Evolutionary conservation across 2,113 vertebrate species (phyloP).

Genomic region (Hippocampus zosterae): DNA sequence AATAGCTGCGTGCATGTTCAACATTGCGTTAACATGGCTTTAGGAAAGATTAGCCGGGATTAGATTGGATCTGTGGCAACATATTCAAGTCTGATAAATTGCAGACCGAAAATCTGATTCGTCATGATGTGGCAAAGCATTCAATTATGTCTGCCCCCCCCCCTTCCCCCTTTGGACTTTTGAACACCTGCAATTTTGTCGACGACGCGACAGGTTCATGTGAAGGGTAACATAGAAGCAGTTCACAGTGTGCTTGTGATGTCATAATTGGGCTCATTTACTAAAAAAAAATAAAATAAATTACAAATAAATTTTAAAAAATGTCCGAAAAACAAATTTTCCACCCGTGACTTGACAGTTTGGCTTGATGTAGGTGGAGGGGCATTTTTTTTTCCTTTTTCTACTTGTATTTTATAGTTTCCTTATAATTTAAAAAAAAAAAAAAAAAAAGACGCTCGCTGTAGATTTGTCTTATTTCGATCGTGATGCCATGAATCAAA

Average conservation of each 20-base stretch:
- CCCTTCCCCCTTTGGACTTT: conserved; percentile 2
- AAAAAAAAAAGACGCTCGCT: not conserved
- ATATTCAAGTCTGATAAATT: conserved; percentile 26
- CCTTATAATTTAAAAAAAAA: too few species aligned
- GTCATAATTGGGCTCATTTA: too few species aligned
- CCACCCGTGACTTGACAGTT: not conserved
- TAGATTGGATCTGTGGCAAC: conserved; percentile 58
- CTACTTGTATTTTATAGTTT: too few species aligned
- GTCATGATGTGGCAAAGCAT: conserved; percentile 18
- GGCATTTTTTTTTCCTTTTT: too few species aligned
- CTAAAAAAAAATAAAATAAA: too few species aligned
- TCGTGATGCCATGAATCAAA: not conserved
- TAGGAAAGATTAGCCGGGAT: conserved; percentile 63
- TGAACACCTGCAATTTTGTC: not conserved
- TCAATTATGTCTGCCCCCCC: not conserved
- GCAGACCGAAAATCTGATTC: conserved; percentile 33
- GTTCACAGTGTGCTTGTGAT: too few species aligned
- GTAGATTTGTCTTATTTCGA: not conserved
- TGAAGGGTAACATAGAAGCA: not conserved
- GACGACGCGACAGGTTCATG: not conserved
- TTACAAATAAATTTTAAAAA: too few species aligned
- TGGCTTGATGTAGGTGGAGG: not conserved
- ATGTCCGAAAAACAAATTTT: too few species aligned
- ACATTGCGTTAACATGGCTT: conserved; percentile 51
- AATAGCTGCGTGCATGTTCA: conserved; percentile 17